These are phyloP conservation scores for Piscicola geometra DNA, from an alignment of 2,888 invertebrate genomes.

Conservation along the genomic window DNA sequence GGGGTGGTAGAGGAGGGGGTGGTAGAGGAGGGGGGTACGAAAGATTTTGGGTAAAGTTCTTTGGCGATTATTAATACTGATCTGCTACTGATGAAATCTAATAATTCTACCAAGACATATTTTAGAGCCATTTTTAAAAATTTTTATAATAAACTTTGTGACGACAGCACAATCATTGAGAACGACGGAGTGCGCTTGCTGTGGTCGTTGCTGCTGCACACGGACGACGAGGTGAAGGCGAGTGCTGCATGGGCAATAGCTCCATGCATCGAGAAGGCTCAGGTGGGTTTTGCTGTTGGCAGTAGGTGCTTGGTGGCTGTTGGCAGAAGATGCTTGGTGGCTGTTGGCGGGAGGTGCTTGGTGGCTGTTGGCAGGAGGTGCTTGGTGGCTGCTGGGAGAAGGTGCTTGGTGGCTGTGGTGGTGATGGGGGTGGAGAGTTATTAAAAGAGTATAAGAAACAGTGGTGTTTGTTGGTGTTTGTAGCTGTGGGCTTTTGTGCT, in stretches of 20 bases:
- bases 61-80: background rate
- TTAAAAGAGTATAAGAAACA: too few species aligned
- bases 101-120: too few species aligned
- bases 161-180: slow-evolving; percentile 25
- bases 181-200: slow-evolving; percentile 79
- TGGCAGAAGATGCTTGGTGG: slow-evolving; percentile 69
- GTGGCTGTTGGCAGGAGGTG: slow-evolving; percentile 62
- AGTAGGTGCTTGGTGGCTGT: slow-evolving; percentile 87
- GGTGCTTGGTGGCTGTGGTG: slow-evolving; percentile 62
- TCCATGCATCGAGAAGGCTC: slow-evolving; percentile 81
- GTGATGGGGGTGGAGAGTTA: too few species aligned
- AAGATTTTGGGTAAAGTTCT: background rate
- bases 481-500: background rate
- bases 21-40: too few species aligned
- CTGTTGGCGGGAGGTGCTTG: too few species aligned
- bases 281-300: slow-evolving; percentile 61
- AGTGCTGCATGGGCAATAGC: slow-evolving; percentile 86
- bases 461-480: too few species aligned
- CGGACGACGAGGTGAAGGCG: slow-evolving; percentile 74
- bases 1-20: too few species aligned
- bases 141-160: too few species aligned
- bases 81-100: too few species aligned
- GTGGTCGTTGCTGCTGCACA: slow-evolving; percentile 88
- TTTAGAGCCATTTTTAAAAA: too few species aligned
- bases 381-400: slow-evolving; percentile 74